phyloP scores from a whole-genome alignment of 2,113 vertebrate genomes.

The Pelecanus crispus region DNA sequence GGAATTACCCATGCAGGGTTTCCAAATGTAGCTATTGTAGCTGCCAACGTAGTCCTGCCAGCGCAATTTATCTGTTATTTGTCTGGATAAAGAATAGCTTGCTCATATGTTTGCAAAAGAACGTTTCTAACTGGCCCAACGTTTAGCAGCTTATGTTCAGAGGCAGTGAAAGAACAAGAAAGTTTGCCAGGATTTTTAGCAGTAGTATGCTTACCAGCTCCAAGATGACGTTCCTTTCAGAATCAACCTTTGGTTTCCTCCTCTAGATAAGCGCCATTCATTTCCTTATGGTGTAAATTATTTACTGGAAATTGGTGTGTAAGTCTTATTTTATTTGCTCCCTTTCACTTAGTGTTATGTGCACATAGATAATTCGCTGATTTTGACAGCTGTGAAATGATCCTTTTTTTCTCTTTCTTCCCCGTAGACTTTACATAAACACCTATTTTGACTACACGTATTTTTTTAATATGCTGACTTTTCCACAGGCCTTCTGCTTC shows the following conservation, averaged over 20 bases:
- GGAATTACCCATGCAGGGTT: not conserved
- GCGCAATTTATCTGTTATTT: not conserved
- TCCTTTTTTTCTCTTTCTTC: not conserved
- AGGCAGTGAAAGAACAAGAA: not conserved
- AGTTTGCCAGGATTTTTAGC: not conserved
- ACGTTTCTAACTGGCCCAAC: not conserved
- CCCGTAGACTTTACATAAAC: not conserved
- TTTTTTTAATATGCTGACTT: not conserved
- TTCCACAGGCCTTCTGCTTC: not conserved
- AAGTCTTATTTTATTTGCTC: not conserved
- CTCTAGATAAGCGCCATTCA: not conserved
- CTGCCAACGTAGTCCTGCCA: not conserved
- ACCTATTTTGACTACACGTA: not conserved
- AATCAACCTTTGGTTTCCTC: conserved; percentile 11
- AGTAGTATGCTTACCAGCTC: not conserved
- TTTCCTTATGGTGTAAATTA: not conserved
- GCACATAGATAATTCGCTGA: not conserved
- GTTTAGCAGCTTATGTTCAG: not conserved
- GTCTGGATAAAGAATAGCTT: not conserved
- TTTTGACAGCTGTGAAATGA: not conserved
- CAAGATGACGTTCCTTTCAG: not conserved
- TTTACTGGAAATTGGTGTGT: not conserved
- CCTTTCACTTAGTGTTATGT: not conserved
- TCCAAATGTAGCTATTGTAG: not conserved
- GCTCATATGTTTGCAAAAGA: not conserved